Evolutionary conservation across 2,797 vertebrate genomes (phyloP), one percentile per base, ranked within the genome.

Genomic region (Manis crassicaudata): DNA sequence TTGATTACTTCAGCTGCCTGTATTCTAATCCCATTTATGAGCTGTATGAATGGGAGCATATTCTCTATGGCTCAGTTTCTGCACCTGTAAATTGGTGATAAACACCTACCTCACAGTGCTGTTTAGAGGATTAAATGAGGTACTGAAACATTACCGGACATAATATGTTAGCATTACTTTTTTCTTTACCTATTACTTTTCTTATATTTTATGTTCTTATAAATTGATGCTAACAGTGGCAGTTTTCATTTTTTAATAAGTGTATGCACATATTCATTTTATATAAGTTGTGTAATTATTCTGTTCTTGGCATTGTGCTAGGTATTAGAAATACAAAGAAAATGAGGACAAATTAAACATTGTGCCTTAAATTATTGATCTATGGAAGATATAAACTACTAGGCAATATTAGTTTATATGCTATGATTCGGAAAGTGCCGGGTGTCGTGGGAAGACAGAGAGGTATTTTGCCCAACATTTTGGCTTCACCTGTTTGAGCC

Each of bases 201-300:
- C 65, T 79, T 88, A 11, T 94, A 67, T 93, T 91, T 95, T 72
- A 16, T 60, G 8, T 93, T 90, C 52, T 81, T 75, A 72, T 50
- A 92, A 70, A 12, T 86, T 46, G 32, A 60, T 92, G 18, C 43
- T 67, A 90, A 70, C 52, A 85, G 23, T 90, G 50, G 32, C 23
- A n/a, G 32, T 94, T 95, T 95, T 92, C 40, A 83, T 65, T 89
- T 89, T 94, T 58, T 73, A 75, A 50, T 63, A 80, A 88, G n/a
- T 96, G 10, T 21, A 17, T 72, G 16, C 21, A 37, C 21, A 16
- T 85, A 93, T 10, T 92, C 65, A 86, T 63, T 88, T 80, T 32
- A 21, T 83, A 3, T 54, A 91, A 70, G 18, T 86, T 54, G n/a
- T 72, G 21, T 73, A 43, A 35, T 79, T 75, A 32, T 1, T 82